Percentiles rank a stretch among this genome's conserved stretches.
These are phyloP conservation scores for Phenganax subtilis DNA, from an alignment of 92 coral and sea anemone genomes.

Conservation along the genomic window DNA sequence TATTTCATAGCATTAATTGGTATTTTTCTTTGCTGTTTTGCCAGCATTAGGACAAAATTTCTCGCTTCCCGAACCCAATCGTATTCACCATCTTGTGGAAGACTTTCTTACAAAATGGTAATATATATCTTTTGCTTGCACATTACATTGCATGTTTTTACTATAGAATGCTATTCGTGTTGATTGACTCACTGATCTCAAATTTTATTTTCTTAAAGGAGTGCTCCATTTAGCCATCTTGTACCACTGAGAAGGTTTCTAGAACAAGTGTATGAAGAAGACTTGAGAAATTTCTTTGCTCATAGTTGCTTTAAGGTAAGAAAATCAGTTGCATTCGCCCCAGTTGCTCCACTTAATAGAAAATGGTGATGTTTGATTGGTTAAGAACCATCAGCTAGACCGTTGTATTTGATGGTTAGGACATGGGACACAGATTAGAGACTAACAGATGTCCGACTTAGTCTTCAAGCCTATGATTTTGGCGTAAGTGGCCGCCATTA, in stretches of 20 bases:
- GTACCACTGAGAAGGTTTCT: constrained; percentile 83
- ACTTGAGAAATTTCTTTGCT: constrained; percentile 86
- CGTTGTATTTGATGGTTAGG: too few species aligned
- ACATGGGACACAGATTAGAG: too few species aligned
- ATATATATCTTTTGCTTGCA: neutral
- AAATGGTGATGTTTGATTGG: too few species aligned
- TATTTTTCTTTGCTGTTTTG: too few species aligned
- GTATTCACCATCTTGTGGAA: constrained; percentile 89
- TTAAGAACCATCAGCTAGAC: too few species aligned
- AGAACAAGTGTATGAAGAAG: constrained; percentile 67
- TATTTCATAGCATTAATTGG: too few species aligned
- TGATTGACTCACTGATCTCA: neutral
- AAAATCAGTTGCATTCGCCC: too few species aligned
- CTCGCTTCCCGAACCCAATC: constrained; percentile 75
- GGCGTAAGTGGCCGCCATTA: too few species aligned
- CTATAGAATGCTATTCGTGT: neutral
- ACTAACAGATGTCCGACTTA: too few species aligned
- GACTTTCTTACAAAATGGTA: constrained; percentile 84
- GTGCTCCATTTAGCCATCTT: constrained; percentile 72
- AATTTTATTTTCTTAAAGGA: constrained; percentile 51
- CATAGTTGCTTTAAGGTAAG: constrained; percentile 85
- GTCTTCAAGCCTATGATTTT: too few species aligned
- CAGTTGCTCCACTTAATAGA: too few species aligned
- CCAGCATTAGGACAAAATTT: constrained; percentile 39
- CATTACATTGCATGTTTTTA: too few species aligned